phyloP scores from a whole-genome alignment of 37 sponge, comb jelly and placozoan genomes.

The Aplysina aerophoba region DNA sequence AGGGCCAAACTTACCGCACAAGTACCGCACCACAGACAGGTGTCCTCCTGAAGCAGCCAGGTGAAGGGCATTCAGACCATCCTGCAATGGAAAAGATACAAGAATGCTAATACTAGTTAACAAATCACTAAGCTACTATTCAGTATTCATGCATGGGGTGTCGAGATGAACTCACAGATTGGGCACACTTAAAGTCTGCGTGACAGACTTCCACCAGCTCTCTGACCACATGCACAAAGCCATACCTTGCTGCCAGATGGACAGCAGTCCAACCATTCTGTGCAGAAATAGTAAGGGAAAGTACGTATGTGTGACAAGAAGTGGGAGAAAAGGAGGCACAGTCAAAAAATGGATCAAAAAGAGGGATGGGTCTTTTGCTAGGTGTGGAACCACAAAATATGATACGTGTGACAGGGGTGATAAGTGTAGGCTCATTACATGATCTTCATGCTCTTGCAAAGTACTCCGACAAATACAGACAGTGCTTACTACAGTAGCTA shows the following conservation, averaged over 20 bases:
- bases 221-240: neutral
- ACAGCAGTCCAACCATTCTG: slow-evolving; percentile 23
- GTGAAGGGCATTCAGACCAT: slow-evolving; percentile 3
- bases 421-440: too few species aligned
- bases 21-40: neutral
- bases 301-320: neutral
- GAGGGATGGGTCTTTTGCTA: too few species aligned
- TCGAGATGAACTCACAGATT: neutral
- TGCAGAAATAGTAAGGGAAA: too few species aligned
- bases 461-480: too few species aligned
- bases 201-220: neutral
- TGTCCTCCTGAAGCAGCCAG: slow-evolving; percentile 8
- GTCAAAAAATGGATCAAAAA: too few species aligned
- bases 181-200: neutral
- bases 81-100: neutral
- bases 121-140: too few species aligned
- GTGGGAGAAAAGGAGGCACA: neutral
- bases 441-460: too few species aligned
- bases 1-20: slow-evolving; percentile 4
- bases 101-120: too few species aligned
- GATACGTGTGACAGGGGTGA: too few species aligned
- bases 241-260: neutral
- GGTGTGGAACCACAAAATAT: too few species aligned
- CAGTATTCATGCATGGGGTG: too few species aligned
- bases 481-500: too few species aligned